Conservation (phyloP, 2,113 vertebrate genomes). For the Chloebia gouldiae region DNA sequence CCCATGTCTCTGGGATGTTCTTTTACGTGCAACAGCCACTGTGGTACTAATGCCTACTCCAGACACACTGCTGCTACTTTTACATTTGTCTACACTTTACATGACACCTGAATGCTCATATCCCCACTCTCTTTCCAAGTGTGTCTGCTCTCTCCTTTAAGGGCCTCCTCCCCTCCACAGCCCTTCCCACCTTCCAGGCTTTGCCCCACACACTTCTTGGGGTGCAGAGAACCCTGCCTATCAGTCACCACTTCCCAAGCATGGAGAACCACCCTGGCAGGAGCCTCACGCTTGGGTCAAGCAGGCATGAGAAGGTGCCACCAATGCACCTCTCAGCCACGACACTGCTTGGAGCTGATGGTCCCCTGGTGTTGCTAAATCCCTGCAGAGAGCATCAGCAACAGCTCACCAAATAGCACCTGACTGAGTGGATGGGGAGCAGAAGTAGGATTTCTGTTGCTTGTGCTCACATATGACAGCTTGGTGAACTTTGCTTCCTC, state of each 20-base stretch:
- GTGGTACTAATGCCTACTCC: background rate
- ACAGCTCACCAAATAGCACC: background rate
- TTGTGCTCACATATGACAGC: background rate
- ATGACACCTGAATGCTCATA: background rate
- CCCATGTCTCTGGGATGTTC: accelerated
- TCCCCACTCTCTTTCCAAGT: accelerated
- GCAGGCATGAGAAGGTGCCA: background rate
- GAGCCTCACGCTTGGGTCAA: background rate
- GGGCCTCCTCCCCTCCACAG: background rate
- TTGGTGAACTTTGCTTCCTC: background rate
- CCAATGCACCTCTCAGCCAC: background rate
- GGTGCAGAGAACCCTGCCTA: background rate
- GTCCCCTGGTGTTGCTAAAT: background rate
- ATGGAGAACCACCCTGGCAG: background rate
- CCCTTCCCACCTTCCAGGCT: background rate
- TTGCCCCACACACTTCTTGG: background rate
- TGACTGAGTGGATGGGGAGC: background rate
- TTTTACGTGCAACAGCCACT: background rate
- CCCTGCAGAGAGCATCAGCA: accelerated
- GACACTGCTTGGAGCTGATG: background rate
- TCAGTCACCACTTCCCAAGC: background rate
- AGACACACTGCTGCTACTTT: background rate
- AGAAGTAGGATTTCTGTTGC: background rate
- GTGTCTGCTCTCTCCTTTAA: background rate
- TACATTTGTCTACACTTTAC: too few relatives aligned